These are phyloP conservation scores for Oreotragus oreotragus DNA, from an alignment of 2,113 vertebrate genomes.

Conservation along the genomic window DNA sequence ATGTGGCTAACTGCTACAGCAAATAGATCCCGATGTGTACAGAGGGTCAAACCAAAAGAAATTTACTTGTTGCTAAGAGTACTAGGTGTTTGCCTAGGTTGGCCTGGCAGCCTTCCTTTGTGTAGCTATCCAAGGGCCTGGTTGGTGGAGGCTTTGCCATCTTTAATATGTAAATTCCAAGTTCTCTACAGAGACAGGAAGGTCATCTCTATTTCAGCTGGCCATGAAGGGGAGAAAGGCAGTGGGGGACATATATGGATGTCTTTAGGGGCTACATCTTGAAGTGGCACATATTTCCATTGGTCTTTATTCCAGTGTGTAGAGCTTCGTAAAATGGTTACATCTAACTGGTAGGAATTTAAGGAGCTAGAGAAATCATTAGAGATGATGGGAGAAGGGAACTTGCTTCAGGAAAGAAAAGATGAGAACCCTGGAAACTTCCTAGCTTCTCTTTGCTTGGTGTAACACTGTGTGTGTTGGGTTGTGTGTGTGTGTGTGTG, in stretches of 20 bases:
- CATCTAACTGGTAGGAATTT: neutral
- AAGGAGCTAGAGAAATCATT: neutral
- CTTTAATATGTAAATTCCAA: neutral
- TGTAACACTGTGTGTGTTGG: neutral
- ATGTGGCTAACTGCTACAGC: neutral
- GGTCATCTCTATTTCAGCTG: neutral
- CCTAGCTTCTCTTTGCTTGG: neutral
- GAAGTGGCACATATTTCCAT: neutral
- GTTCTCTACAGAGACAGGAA: neutral
- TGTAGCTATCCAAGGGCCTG: neutral
- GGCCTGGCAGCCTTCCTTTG: neutral
- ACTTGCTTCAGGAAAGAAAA: neutral
- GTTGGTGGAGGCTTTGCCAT: neutral
- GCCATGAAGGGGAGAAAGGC: neutral
- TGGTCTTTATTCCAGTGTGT: neutral
- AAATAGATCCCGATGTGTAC: neutral
- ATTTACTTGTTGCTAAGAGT: neutral
- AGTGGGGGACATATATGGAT: neutral
- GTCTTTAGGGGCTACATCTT: neutral
- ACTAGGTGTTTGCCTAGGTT: neutral
- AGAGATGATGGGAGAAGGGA: accelerated
- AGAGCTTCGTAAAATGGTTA: neutral
- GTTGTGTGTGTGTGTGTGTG: neutral
- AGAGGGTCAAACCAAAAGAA: neutral
- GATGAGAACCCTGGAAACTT: neutral